phyloP scores from a whole-genome alignment of 2,888 invertebrate genomes.

The Sipha maydis region DNA sequence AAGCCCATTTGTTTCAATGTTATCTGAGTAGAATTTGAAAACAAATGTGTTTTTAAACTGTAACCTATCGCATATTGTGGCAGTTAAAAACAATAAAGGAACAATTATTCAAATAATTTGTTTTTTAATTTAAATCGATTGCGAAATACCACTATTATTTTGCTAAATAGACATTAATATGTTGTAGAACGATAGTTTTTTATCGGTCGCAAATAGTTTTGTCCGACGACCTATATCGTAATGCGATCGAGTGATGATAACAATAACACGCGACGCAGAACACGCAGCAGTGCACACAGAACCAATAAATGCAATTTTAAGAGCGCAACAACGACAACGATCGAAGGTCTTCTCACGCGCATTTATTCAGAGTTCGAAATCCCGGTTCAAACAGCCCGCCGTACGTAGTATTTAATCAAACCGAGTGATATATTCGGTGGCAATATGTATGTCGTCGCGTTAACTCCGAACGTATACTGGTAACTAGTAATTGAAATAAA shows the following conservation, averaged over 20 bases:
- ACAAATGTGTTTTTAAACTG: neutral
- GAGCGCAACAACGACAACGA: neutral
- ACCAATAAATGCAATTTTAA: too few relatives aligned
- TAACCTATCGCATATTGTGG: neutral
- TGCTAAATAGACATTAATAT: neutral
- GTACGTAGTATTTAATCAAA: too few relatives aligned
- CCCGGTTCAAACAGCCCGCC: too few relatives aligned
- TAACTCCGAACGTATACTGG: too few relatives aligned
- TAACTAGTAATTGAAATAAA: neutral
- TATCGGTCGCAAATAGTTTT: too few relatives aligned
- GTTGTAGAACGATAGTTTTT: too few relatives aligned
- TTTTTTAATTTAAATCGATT: neutral
- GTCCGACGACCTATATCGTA: too few relatives aligned
- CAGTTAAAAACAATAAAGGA: neutral
- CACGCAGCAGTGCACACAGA: too few relatives aligned
- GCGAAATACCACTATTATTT: neutral
- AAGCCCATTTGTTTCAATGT: constrained; percentile 24
- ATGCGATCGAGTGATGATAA: too few relatives aligned
- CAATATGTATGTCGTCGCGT: too few relatives aligned
- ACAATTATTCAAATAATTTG: neutral
- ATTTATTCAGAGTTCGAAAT: neutral
- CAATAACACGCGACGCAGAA: too few relatives aligned
- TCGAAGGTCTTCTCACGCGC: neutral
- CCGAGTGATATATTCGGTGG: too few relatives aligned
- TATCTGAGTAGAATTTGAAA: neutral